Percentiles rank a stretch among this genome's conserved stretches.
phyloP scores from a whole-genome alignment of 2,888 invertebrate genomes.

The Pherbina coryleti region DNA sequence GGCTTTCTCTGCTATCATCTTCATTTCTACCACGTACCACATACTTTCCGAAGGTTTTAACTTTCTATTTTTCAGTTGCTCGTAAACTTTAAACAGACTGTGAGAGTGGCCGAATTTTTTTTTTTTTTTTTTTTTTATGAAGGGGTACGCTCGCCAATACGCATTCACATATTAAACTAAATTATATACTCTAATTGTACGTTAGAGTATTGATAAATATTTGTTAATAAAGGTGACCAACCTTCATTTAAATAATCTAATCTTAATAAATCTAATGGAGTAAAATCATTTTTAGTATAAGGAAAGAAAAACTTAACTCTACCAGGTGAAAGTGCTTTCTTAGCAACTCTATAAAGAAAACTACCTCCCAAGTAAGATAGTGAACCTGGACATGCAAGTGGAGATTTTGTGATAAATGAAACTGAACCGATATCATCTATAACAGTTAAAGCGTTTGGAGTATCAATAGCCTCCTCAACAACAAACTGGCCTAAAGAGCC shows the following conservation, averaged over 20 bases:
- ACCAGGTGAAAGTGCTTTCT: background rate
- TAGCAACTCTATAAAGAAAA: conserved; percentile 1
- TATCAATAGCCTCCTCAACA: background rate
- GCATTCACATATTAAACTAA: no score
- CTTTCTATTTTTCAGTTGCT: background rate
- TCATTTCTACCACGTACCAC: conserved; percentile 27
- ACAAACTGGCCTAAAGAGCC: background rate
- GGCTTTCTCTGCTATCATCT: background rate
- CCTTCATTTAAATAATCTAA: background rate
- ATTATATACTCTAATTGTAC: no score
- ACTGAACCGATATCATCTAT: background rate
- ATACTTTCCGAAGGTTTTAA: conserved; percentile 19
- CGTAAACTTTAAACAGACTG: conserved; percentile 1
- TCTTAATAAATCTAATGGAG: background rate
- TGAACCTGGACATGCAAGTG: background rate
- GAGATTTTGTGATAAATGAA: background rate
- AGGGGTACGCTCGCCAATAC: no score
- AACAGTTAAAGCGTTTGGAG: background rate
- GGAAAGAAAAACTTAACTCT: background rate
- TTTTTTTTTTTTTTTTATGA: no score
- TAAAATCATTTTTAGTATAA: background rate
- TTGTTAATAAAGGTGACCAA: background rate
- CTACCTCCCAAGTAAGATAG: background rate
- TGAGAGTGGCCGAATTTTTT: conserved; percentile 13
- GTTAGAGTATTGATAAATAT: background rate